phyloP scores from a whole-genome alignment of 2,113 vertebrate species.

The Nyctibius bracteatus region DNA sequence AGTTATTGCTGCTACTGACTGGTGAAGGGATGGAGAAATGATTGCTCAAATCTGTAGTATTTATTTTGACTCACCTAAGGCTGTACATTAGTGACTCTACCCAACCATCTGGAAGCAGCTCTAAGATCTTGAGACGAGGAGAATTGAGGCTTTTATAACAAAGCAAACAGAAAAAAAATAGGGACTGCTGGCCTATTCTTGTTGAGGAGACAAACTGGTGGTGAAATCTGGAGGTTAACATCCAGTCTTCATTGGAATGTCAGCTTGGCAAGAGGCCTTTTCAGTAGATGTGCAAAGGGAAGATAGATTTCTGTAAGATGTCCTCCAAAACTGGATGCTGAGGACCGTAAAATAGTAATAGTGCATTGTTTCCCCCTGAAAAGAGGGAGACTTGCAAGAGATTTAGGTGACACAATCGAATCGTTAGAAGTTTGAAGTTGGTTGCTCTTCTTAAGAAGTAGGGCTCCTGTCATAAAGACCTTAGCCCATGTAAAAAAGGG shows the following conservation, averaged over 20 bases:
- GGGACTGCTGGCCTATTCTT: not conserved
- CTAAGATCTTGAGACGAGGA: not conserved
- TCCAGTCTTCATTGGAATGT: not conserved
- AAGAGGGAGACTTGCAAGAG: not conserved
- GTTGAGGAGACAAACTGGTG: not conserved
- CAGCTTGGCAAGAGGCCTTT: not conserved
- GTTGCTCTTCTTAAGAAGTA: not conserved
- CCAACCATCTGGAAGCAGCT: conserved; percentile 16
- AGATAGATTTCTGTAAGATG: not conserved
- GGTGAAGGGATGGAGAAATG: not conserved
- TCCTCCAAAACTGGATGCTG: not conserved
- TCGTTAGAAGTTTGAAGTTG: not conserved
- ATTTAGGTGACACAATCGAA: not conserved
- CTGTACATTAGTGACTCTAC: conserved; percentile 21
- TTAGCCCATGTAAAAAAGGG: not conserved
- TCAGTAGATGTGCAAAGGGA: not conserved
- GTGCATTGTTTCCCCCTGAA: not conserved
- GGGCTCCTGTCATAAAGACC: not conserved
- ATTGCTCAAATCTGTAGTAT: not conserved
- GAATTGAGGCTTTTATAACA: not conserved
- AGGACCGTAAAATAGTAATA: not conserved
- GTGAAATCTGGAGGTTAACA: not conserved
- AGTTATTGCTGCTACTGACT: conserved; percentile 59
- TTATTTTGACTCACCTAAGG: conserved; percentile 33
- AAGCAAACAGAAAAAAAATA: not conserved